A percentile compares a stretch with the other conserved stretches of the same genome.
phyloP scores from a whole-genome alignment of 64 coral and sea anemone species.

The Pachyseris speciosa region DNA sequence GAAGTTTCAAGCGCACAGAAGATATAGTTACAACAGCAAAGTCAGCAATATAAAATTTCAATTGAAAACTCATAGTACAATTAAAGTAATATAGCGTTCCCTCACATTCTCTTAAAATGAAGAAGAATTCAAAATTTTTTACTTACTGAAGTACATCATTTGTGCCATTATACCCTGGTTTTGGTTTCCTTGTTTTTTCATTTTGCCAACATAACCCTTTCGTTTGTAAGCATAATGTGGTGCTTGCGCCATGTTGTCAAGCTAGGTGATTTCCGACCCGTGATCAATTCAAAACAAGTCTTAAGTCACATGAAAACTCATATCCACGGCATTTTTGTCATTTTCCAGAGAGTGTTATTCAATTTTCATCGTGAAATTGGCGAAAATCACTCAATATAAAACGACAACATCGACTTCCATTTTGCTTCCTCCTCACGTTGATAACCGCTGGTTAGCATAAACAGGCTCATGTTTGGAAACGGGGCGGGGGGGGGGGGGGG shows the following conservation, averaged over 20 bases:
- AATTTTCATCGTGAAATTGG: background rate
- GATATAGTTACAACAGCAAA: too few species aligned
- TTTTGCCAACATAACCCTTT: conserved; percentile 48
- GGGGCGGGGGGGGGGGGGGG: too few species aligned
- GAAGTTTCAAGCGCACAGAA: too few species aligned
- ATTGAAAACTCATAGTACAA: too few species aligned
- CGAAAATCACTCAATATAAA: background rate
- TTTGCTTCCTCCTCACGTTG: too few species aligned
- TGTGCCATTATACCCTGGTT: conserved; percentile 82
- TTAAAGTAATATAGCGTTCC: background rate
- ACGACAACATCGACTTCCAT: background rate
- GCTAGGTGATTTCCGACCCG: background rate
- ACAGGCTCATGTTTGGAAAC: background rate
- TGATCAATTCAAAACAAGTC: background rate
- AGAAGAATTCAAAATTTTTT: background rate
- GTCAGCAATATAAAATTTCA: background rate
- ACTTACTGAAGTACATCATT: conserved; percentile 98
- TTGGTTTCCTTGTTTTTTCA: conserved; percentile 49
- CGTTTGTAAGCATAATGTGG: conserved; percentile 67
- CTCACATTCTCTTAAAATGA: background rate
- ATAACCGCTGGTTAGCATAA: too few species aligned
- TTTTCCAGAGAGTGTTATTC: background rate
- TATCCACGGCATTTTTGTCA: background rate
- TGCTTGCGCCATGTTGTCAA: conserved; percentile 61
- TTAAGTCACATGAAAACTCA: background rate